Base-by-base conservation (phyloP, 1,140 invertebrate species). In the Bombus difficillimus region DNA sequence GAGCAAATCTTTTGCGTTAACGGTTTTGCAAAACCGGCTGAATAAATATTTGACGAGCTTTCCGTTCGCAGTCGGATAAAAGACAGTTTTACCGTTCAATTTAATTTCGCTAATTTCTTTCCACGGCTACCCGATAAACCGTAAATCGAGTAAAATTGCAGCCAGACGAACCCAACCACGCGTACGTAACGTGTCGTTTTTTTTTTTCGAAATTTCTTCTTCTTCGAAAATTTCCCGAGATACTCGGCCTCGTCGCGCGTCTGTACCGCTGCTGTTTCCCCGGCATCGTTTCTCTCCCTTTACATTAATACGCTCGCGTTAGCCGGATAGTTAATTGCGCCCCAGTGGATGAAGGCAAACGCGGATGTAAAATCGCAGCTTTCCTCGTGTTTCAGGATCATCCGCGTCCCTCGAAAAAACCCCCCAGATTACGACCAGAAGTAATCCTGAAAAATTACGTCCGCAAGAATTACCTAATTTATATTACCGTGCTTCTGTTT, bases 11-110 rank as follows among this genome's bases (percentile, higher is more conserved):
- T 80, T 79, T 72, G 25, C 66, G 37, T 37, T n/a, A 57, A 57
- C 32, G 28, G 13, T 32, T 39, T 47, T 47, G 32, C 68, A 34
- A 72, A 80, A 18, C 53, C 66, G 57, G 68, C 6, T 39, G 41
- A 64, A 80, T 64, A 85, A 85, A 85, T 85, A 85, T 80, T 80
- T 85, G 68, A 80, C 68, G 25, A 64, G 57, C 77, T 85, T 80
- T 80, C 41, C 68, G 28, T 57, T 32, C 76, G 10, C 8, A 37
- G 57, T 34, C 76, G 41, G 32, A 53, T 57, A 41, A 59, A 43
- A 80, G 73, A 81, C 66, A 18, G 32, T 53, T 43, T 59, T 37
- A 22, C n/a, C 79, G 66, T 78, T 84, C 72, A 71, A 79, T 84
- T 78, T 84, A 57, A 84, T 84, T 78, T 57, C n/a, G n/a, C 82